Evolutionary conservation across 1,140 invertebrate genomes (phyloP).

Genomic region (Aporrectodea caliginosa): DNA sequence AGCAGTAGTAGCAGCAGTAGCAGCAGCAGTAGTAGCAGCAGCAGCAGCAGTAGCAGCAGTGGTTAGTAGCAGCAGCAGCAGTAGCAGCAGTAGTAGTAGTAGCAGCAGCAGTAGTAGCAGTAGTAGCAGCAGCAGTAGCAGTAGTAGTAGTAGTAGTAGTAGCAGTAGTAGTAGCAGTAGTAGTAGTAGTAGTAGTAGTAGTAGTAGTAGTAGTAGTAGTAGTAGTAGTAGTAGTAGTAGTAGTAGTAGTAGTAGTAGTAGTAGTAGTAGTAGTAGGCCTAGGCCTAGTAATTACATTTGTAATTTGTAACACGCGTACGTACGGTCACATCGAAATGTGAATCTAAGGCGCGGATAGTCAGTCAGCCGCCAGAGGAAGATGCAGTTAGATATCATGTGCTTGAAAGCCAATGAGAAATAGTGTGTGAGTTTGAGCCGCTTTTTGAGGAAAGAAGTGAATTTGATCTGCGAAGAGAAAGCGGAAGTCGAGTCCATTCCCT

Average conservation of each 20-base stretch:
- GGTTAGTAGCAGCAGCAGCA: not conserved
- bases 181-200: not conserved
- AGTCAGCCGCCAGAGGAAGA: too few relatives aligned
- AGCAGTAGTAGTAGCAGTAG: not conserved
- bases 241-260: slow-evolving; percentile 3
- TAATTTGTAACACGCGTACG: too few relatives aligned
- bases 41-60: not conserved
- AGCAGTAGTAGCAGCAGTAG: not conserved
- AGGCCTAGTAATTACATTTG: too few relatives aligned
- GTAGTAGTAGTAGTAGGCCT: not conserved
- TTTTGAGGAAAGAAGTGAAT: too few relatives aligned
- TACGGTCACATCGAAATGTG: too few relatives aligned
- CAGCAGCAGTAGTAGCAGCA: not conserved
- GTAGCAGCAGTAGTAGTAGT: not conserved
- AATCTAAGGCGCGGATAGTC: too few relatives aligned
- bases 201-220: slow-evolving; percentile 2
- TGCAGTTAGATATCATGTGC: too few relatives aligned
- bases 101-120: not conserved
- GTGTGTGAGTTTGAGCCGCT: too few relatives aligned
- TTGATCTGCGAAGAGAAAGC: too few relatives aligned
- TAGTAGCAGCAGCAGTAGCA: not conserved
- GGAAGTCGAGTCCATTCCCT: too few relatives aligned
- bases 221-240: slow-evolving; percentile 2
- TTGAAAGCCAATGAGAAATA: too few relatives aligned
- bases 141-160: not conserved